Conservation (phyloP, 2,888 invertebrate species). For the Polydrusus pterygomalis region DNA sequence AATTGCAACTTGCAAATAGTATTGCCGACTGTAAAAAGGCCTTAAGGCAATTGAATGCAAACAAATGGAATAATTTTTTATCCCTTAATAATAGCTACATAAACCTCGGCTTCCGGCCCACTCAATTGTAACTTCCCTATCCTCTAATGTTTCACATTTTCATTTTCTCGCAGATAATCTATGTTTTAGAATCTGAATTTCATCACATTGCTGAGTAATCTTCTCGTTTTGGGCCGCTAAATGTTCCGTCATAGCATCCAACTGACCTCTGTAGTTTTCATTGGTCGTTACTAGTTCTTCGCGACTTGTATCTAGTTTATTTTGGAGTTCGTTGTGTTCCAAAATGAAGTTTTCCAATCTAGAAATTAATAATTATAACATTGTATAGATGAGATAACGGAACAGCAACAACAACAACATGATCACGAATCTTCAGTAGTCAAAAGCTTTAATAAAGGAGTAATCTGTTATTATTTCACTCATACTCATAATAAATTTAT, state of each 20-base stretch:
- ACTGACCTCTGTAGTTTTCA: constrained; percentile 81
- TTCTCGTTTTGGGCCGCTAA: constrained; percentile 89
- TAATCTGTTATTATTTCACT: too few relatives aligned
- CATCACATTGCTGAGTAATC: constrained; percentile 86
- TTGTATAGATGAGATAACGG: too few relatives aligned
- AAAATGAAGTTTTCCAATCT: constrained; percentile 73
- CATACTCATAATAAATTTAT: too few relatives aligned
- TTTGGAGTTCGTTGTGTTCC: constrained; percentile 74
- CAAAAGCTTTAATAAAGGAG: too few relatives aligned
- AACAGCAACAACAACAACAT: too few relatives aligned
- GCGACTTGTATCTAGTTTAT: constrained; percentile 75
- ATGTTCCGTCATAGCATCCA: constrained; percentile 86
- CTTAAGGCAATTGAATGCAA: too few relatives aligned
- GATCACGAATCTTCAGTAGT: too few relatives aligned
- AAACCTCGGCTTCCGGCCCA: too few relatives aligned
- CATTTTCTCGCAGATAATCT: constrained; percentile 69
- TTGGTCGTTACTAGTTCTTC: constrained; percentile 81
- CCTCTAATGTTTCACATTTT: constrained; percentile 13
- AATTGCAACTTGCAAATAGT: too few relatives aligned
- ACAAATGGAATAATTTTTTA: too few relatives aligned
- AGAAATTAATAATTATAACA: constrained; percentile 4
- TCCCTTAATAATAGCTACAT: too few relatives aligned
- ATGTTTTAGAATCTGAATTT: constrained; percentile 82
- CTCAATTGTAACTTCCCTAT: neutral
- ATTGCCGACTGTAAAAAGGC: too few relatives aligned